Base-by-base conservation (phyloP, 2,797 vertebrate genomes). In the Mus minutoides region DNA sequence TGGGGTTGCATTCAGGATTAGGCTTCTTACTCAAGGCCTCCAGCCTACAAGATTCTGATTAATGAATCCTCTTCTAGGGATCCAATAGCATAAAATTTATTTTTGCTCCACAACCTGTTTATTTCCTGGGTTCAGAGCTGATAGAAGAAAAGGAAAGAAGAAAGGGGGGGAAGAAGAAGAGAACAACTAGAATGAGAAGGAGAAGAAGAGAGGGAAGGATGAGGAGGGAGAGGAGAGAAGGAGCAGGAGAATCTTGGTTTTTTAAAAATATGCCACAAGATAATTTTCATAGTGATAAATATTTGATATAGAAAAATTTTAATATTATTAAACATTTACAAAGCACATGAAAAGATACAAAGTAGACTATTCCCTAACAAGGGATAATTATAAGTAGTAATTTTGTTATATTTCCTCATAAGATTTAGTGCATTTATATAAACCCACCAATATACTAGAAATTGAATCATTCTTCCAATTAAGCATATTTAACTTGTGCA, bases 401-500 rank as follows among this genome's bases (percentile, higher is more conserved):
- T 89, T 94, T 40, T 37, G 14, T 21, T 83, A 40, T 17, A 78
- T 46, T 83, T 92, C 77, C 75, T 92, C 79, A 84, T 34, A 46
- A 83, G 3, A 49, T 88, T 95, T 88, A 92, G 73, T 22, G 17
- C 29, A 88, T 12, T 79, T 31, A 37, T 24, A 34, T 13, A 64
- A 37, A 73, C 52, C 75, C 14, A 79, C 46, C 29, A 91, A 43
- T 31, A 76, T 85, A 46, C 26, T 77, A 54, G 7, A 12, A 93
- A 92, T 34, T n/a, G 6, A 95, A 88, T 89, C 52, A 90, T 94
- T 93, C 69, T 87, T 40, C 16, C n/a, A 88, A 60, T 92, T 92
- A 86, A 78, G 26, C 24, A 92, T 91, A 92, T 92, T 94, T 94
- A 94, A 85, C 91, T 90, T 92, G 31, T 46, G 31, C 56, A 75